Evolutionary conservation across 1,140 invertebrate species (phyloP), one percentile per base, ranked within the genome.

Genomic region (Papilio helenus): DNA sequence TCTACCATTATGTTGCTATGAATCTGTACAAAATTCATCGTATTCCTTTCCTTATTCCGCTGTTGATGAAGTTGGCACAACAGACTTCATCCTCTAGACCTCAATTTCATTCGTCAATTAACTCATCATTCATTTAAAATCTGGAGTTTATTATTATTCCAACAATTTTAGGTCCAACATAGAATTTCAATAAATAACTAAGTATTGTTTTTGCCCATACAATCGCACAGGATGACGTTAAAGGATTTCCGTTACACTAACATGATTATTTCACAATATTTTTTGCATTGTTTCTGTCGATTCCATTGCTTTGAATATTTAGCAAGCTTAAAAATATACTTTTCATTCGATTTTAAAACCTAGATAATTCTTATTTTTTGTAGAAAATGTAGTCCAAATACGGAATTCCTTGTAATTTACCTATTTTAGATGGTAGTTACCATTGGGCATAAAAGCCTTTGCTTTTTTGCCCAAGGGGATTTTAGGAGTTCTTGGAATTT

Each of bases 231-330:
- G 55, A 77, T 61, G 76, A 18, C 23, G 76, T 44, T 16, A 46
- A 23, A 74, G 76, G 76, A 65, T 65, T 77, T 77, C 76, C 76
- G 76, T 77, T 77, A 77, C 16, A 77, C 76, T 77, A 58, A 58
- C 76, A 44, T 65, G 34, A 77, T 61, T 77, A 49, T 77, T 77
- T 61, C 76, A 65, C 76, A 65, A 77, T 61, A 44, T 77, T 39
- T n/a, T 39, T 39, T 5, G 34, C 51, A 65, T 77, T 77, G 51
- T 77, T 42, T 9, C 55, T 16, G 46, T 51, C 16, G 18, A 61
- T 26, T 26, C 55, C 7, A 58, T 26, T 61, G 55, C 74, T 73
- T 73, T 46, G 42, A 73, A 4, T 46, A 34, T 65, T 34, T 65
- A 23, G 26, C 61, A 65, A 29, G 12, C 26, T 29, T 65, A 26